Percentiles rank a stretch among this genome's conserved stretches.
Evolutionary conservation across 2,113 vertebrate species (phyloP).

Genomic region (Puma concolor): DNA sequence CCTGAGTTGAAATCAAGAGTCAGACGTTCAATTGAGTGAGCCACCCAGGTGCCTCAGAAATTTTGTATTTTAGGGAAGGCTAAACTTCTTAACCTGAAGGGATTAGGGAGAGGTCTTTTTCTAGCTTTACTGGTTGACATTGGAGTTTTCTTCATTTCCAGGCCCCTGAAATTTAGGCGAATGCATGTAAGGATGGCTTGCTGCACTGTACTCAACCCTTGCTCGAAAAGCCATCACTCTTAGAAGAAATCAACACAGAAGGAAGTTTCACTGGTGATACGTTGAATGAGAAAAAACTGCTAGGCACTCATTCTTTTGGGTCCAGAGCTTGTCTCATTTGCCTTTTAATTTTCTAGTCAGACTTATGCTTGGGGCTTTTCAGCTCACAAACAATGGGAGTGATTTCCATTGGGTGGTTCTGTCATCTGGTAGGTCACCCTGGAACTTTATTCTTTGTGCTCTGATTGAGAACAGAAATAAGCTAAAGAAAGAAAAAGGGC

Average conservation of each 20-base stretch:
- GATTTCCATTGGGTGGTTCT: conserved; percentile 63
- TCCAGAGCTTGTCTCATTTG: neutral
- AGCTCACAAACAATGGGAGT: conserved; percentile 52
- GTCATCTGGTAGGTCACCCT: conserved; percentile 66
- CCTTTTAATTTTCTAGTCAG: conserved; percentile 64
- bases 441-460: conserved; percentile 65
- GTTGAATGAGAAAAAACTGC: neutral
- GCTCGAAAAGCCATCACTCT: neutral
- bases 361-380: conserved; percentile 57
- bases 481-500: conserved; percentile 60
- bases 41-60: neutral
- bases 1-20: too few relatives aligned
- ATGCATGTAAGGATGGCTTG: neutral
- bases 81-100: neutral
- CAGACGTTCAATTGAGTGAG: too few relatives aligned
- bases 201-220: neutral
- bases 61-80: neutral
- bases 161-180: neutral
- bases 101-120: neutral
- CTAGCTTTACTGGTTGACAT: neutral
- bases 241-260: neutral
- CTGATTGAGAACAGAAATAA: conserved; percentile 75
- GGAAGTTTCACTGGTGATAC: neutral
- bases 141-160: neutral
- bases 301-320: neutral